Evolutionary conservation across 2,113 vertebrate species (phyloP), one percentile per base, ranked within the genome.

Genomic region (Agapornis roseicollis): DNA sequence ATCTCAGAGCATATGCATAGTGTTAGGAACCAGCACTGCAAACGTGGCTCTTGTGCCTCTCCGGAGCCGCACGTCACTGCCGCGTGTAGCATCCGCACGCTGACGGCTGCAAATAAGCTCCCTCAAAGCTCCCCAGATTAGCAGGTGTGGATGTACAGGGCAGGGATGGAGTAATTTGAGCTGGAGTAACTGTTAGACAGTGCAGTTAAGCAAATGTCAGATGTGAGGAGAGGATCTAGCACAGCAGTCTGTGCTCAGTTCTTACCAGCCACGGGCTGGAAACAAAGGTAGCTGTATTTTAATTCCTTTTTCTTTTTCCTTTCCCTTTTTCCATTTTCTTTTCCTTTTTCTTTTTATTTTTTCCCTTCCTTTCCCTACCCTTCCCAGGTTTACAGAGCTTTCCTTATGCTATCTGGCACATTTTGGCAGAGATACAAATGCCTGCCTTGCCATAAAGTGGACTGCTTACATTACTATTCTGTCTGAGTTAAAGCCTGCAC

Each of bases 201-300:
- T 42, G 56, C 85, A 90, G 85, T 88, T 47, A 80, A 39, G 80
- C 69, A 96, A 95, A 95, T 95, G 93, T 94, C 88, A 96, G 18
- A 77, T 69, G 73, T 79, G 82, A 95, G 78, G 90, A 90, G 88
- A 78, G 83, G 69, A 81, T 68, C 90, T 37, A 81, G 70, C 65
- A 53, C 61, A 69, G 80, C 65, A 90, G 50, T 72, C 86, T 90
- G 61, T 72, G 50, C 41, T 58, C 72, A 3, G 17, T 69, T 78
- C 76, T 88, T 92, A 86, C 28, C 44, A 60, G 55, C 7, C 33
- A 19, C 16, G 6, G 65, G 80, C 56, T 81, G 41, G 37, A 93
- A 88, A 78, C 20, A 72, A 80, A 91, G 11, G 53, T 10, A 74
- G 35, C 17, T 90, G 81, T 80, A 66, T 58, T 60, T 78, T 28